A percentile compares a stretch with the other conserved stretches of the same genome.
phyloP scores from a whole-genome alignment of 1,140 invertebrate species.

The Palaemon carinicauda region DNA sequence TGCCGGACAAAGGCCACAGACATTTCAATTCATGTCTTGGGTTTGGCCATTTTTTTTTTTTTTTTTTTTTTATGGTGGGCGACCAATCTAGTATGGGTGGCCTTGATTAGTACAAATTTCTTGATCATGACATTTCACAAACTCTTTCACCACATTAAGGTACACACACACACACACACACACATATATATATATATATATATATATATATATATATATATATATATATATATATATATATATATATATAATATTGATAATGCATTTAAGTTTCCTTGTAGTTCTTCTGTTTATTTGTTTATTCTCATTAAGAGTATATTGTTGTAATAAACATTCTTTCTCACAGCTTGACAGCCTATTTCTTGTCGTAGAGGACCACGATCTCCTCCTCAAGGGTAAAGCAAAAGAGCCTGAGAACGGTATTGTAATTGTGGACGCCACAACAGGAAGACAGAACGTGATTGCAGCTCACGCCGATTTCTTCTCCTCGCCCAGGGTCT shows the following conservation, averaged over 20 bases:
- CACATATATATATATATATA: not conserved
- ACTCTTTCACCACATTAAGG: not conserved
- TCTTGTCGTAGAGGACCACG: conserved; percentile 15
- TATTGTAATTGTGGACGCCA: conserved; percentile 23
- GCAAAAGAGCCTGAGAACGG: not conserved
- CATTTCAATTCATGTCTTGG: too few relatives aligned
- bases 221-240: not conserved
- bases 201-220: too few relatives aligned
- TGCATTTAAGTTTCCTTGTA: not conserved
- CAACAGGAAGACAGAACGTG: not conserved
- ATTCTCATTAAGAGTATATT: too few relatives aligned
- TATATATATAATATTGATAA: not conserved
- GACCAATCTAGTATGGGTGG: too few relatives aligned
- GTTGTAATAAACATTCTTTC: not conserved
- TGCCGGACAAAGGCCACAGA: too few relatives aligned
- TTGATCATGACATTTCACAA: not conserved
- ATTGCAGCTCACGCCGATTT: conserved; percentile 26
- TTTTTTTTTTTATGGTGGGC: too few relatives aligned
- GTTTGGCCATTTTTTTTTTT: too few relatives aligned
- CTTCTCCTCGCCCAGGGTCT: conserved; percentile 34
- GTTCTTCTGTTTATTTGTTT: not conserved
- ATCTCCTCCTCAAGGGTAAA: not conserved
- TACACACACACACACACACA: not conserved
- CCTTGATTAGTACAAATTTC: too few relatives aligned
- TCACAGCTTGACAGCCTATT: conserved; percentile 14